These are phyloP conservation scores for Imbricaverruca yamaguchii DNA, from an alignment of 2,888 invertebrate species.

Conservation along the genomic window DNA sequence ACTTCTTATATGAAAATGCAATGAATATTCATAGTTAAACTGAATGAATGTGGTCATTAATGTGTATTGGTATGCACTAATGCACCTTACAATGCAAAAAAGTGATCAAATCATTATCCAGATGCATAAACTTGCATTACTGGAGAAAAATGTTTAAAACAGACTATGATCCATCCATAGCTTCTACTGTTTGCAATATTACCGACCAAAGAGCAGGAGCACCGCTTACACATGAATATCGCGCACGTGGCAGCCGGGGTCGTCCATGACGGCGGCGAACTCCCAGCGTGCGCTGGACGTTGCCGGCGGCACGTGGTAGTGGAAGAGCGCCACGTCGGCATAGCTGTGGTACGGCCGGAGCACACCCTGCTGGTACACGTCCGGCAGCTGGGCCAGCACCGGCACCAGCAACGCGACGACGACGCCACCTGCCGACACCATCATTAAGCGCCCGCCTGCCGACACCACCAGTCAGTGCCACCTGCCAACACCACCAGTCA, in stretches of 20 bases:
- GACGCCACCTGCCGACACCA: neutral
- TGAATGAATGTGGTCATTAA: too few species aligned
- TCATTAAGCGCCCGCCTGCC: too few species aligned
- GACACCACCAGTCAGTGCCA: neutral
- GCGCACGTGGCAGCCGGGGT: slow-evolving; percentile 42
- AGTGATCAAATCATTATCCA: too few species aligned
- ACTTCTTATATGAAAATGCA: too few species aligned
- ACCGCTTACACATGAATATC: slow-evolving; percentile 44
- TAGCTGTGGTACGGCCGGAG: slow-evolving; percentile 45
- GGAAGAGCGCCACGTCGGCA: slow-evolving; percentile 46
- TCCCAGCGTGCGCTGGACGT: slow-evolving; percentile 47
- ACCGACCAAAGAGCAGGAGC: neutral
- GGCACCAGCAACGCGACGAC: neutral
- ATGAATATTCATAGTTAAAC: too few species aligned
- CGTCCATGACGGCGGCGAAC: slow-evolving; percentile 48
- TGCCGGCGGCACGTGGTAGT: slow-evolving; percentile 46
- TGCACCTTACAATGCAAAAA: too few species aligned
- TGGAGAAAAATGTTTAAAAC: too few species aligned
- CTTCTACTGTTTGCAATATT: too few species aligned
- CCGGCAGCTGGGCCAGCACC: slow-evolving; percentile 37
- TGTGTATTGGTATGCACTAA: too few species aligned
- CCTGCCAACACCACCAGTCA: neutral
- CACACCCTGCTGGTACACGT: slow-evolving; percentile 46
- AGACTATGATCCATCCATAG: too few species aligned
- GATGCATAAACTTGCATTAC: too few species aligned